Evolutionary conservation across 2,888 invertebrate genomes (phyloP).

Genomic region (Cepaea hortensis): DNA sequence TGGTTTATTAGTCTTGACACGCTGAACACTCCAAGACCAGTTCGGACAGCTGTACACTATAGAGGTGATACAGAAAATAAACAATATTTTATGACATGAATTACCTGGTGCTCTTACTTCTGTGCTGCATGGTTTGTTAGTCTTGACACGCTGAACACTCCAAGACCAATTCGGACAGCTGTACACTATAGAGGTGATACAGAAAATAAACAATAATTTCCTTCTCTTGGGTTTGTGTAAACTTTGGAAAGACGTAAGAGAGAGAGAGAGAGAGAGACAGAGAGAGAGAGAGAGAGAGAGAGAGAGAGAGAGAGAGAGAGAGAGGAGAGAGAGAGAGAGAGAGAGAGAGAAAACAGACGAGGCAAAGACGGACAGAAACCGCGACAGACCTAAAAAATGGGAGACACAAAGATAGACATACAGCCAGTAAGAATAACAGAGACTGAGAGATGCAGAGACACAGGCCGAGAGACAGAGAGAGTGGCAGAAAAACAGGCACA

Average conservation of each 20-base stretch:
- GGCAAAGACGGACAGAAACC: too few species aligned
- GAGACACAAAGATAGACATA: too few species aligned
- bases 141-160: slow-evolving; percentile 78
- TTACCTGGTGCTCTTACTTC: slow-evolving; percentile 83
- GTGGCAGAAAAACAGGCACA: too few species aligned
- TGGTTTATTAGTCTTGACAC: slow-evolving; percentile 82
- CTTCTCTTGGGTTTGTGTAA: too few species aligned
- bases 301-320: neutral
- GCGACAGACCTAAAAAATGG: too few species aligned
- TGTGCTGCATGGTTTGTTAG: slow-evolving; percentile 84
- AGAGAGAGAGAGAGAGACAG: neutral
- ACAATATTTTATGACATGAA: too few species aligned
- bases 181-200: slow-evolving; percentile 75
- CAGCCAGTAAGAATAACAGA: too few species aligned
- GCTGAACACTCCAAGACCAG: slow-evolving; percentile 78
- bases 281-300: neutral
- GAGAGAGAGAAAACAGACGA: too few species aligned
- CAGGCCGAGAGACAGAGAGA: too few species aligned
- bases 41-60: slow-evolving; percentile 79
- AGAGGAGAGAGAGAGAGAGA: neutral
- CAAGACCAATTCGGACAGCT: slow-evolving; percentile 80
- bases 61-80: neutral
- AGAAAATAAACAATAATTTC: too few species aligned
- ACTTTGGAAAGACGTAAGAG: neutral
- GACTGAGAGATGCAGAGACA: too few species aligned